Conservation (phyloP, 2,113 vertebrate species). For the Dipodomys stephensi region DNA sequence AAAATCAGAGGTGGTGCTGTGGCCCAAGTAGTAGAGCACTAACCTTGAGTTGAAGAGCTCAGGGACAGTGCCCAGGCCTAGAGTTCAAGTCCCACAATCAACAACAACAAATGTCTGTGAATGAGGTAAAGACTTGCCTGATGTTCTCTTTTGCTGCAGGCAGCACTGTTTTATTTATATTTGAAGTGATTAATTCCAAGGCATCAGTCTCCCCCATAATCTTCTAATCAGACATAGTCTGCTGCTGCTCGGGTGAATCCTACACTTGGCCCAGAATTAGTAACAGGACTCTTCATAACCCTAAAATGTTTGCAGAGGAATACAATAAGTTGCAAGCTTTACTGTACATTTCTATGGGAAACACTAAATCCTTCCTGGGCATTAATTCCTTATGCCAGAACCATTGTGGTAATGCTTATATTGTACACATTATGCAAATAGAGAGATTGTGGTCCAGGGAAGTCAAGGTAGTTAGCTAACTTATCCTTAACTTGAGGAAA, state of each 20-base stretch:
- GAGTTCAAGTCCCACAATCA: too few relatives aligned
- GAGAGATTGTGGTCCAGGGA: neutral
- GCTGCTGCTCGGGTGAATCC: neutral
- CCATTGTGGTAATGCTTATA: neutral
- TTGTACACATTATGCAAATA: neutral
- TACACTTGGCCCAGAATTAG: neutral
- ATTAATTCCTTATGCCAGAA: neutral
- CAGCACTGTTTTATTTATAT: neutral
- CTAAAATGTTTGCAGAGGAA: neutral
- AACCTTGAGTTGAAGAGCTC: too few relatives aligned
- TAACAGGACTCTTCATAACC: neutral
- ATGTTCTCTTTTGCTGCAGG: neutral
- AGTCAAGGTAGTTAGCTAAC: neutral
- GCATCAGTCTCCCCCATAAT: neutral
- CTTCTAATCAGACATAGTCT: neutral
- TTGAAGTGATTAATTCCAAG: neutral
- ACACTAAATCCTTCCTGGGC: neutral
- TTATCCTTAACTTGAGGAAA: neutral
- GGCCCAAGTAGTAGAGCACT: too few relatives aligned
- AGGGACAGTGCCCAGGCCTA: too few relatives aligned
- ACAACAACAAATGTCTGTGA: neutral
- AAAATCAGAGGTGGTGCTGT: too few relatives aligned
- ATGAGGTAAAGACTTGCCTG: neutral
- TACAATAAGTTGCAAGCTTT: neutral
- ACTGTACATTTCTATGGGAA: fast-evolving